Base-by-base conservation (phyloP, 2,797 vertebrate species). In the Enoplosus armatus region DNA sequence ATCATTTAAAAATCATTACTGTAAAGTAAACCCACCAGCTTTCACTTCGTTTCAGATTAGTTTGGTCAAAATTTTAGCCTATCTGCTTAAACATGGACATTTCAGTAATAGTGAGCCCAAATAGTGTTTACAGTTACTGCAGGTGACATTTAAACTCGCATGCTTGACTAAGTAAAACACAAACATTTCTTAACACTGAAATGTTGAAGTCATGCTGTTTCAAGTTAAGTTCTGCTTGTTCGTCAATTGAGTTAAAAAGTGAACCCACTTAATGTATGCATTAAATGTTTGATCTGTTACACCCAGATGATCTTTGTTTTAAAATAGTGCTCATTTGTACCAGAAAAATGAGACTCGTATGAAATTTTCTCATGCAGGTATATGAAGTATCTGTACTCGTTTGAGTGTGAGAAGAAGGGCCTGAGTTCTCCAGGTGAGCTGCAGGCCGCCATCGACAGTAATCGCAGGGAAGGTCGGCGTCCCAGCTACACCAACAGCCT, bases 341-440 rank as follows among this genome's bases (percentile, higher is more conserved):
- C n/a, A 31, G 11, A 41, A 6, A n/a, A 12, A n/a, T 43, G 18
- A 29, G 55, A 64, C 27, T 26, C 3, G 29, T 29, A 0, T 39
- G 9, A 65, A 64, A 29, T 5, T 0, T 43, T 43, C 9, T 89
- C 6, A 22, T 65, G 48, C 9, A 99, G 98, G 94, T 99, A 99
- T 84, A 99, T 99, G 98, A 99, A 99, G 93, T 99, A 99, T 84
- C 94, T 99, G 15, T 99, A 99, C 16, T 95, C 97, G 1, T 99
- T 97, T 0, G 98, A 99, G 89, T 99, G 98, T 20, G 97, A 98
- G 91, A 98, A 98, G 92, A 98, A 98, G 75, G 95, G 95, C 0
- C 93, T 99, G 91, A 99, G 98, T 86, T 99, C 98, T 67, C 97
- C 97, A 0, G 96, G 95, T 0, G 97, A 99, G 91, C 95, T 99